Base-by-base conservation (phyloP, 2,797 vertebrate genomes). In the Cottoperca gobio region DNA sequence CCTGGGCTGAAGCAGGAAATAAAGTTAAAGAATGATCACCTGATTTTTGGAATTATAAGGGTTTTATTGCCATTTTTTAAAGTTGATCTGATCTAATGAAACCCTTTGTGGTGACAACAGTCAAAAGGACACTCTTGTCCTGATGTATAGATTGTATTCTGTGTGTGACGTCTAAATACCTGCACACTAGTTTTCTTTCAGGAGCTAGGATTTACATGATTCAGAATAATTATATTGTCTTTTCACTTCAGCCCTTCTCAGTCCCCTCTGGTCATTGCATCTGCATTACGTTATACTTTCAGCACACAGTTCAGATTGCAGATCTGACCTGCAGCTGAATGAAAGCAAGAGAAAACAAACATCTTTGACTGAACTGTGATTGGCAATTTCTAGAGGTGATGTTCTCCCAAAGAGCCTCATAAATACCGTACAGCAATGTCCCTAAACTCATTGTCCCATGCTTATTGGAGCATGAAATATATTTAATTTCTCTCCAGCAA, bases 401-500 rank as follows among this genome's bases (percentile, higher is more conserved):
- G 12, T 70, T 65, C 67, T 74, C 42, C 63, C 39, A 58, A 23
- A 82, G 62, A 84, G 59, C 58, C 63, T 46, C 33, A 42, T 40
- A 64, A 87, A 83, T 40, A 26, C 26, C 26, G 26, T 5, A 40
- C 82, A 66, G 55, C 46, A 9, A 14, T 60, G 76, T 86, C 81
- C 79, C 81, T 70, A 84, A 86, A 89, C 76, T 48, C 74, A 67
- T 83, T 91, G 88, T 87, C 76, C 88, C 67, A 37, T 78, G 79
- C 67, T 88, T 81, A 84, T 37, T 88, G 82, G 79, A 75, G 86
- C 87, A 77, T 82, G 72, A 89, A 89, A 89, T 77, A 79, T 72
- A 78, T 89, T 87, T 83, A 67, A 87, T 87, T 92, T 86, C 85
- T 86, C 86, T 77, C 65, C 76, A 88, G 88, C 73, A 81, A 90